Percentiles rank a stretch among this genome's conserved stretches.
Conservation (phyloP, 2,888 invertebrate genomes). For the Eupithecia tripunctaria region DNA sequence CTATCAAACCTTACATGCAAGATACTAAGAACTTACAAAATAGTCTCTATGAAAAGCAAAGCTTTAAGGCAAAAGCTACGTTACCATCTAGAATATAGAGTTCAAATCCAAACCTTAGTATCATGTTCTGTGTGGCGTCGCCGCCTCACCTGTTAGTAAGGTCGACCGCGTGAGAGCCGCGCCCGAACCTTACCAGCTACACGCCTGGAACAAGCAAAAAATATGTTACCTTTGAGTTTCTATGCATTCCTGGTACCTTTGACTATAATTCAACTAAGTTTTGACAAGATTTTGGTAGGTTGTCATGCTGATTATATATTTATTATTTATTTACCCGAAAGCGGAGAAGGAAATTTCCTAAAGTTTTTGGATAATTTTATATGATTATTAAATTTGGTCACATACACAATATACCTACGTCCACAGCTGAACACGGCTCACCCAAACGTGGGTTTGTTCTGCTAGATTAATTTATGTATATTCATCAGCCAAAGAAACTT, state of each 20-base stretch:
- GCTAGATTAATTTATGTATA: no score
- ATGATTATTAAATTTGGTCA: no score
- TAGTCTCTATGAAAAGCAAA: conserved; percentile 21
- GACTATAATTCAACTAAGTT: background rate
- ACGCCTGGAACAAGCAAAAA: conserved; percentile 66
- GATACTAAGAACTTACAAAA: conserved; percentile 38
- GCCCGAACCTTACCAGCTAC: conserved; percentile 76
- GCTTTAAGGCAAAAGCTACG: conserved; percentile 39
- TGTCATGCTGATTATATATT: no score
- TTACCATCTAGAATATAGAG: conserved; percentile 61
- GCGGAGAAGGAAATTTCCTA: no score
- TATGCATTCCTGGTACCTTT: conserved; percentile 4
- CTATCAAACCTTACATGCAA: conserved; percentile 25
- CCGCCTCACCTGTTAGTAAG: conserved; percentile 84
- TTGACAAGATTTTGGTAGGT: background rate
- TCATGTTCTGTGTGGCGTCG: conserved; percentile 82
- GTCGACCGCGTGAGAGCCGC: conserved; percentile 79
- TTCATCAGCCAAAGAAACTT: no score
- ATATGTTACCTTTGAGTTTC: background rate
- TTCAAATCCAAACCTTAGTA: conserved; percentile 81
- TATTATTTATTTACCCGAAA: no score
- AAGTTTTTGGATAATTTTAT: no score
- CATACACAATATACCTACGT: no score
- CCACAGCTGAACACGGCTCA: no score
- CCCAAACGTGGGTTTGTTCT: no score